Base-by-base conservation (phyloP, 2,888 invertebrate genomes). In the Rhyacophila evoluta region DNA sequence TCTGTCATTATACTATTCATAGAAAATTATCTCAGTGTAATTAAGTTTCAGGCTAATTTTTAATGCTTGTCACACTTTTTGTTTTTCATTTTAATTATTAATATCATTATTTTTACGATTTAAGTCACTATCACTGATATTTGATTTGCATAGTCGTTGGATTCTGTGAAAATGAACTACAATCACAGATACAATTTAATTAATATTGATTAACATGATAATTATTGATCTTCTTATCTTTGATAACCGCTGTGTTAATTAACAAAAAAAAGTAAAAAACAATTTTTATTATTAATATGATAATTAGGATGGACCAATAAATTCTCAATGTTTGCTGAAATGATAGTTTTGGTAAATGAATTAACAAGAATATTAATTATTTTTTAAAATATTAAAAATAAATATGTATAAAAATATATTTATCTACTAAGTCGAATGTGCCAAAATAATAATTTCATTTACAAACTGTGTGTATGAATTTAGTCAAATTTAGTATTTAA, bases 231-330 rank as follows among this genome's bases (percentile, higher is more conserved):
- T 55, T 25, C 19, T 55, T 55, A 55, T 55, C 15, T 25, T 19
- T 55, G 55, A 55, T 10, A 5, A 8, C 2, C 19, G 19, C 2
- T 8, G 55, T 25, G 55, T 55, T 19, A 55, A 19, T 55, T 19
- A 55, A 12, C 55, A 25, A 55, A 55, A 55, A 55, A 55, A 55
- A 19, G 19, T 19, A 19, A 55, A 19, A 19, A 19, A 19, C 55
- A 55, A 55, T 25, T 15, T 55, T 19, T 55, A 55, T 55, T 55
- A 55, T 55, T 55, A 25, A 55, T 55, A 55, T 55, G 55, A 55
- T 55, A 55, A 55, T 55, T 55, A 55, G 55, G 55, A 55, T 55
- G 55, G 55, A 55, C 55, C 55, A 55, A 55, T n/a, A n/a, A n/a
- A n/a, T 55, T 55, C 55, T 55, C 55, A 55, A 19, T 25, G 55